Percentiles rank a stretch among this genome's conserved stretches.
phyloP scores from a whole-genome alignment of 2,888 invertebrate genomes.

The Spatulosminthurus flaviceps region DNA sequence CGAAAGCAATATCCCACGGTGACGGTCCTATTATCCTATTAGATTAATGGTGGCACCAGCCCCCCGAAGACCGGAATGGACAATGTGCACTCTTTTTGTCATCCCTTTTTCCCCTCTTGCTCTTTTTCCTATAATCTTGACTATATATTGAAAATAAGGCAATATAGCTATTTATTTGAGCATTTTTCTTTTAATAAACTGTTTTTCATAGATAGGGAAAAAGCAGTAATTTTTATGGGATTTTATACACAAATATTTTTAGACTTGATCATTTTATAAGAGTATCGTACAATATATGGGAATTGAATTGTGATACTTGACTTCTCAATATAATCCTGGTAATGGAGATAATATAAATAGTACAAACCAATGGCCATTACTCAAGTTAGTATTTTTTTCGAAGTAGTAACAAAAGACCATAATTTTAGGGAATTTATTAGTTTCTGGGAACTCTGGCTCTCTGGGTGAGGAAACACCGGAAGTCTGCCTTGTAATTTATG shows the following conservation, averaged over 20 bases:
- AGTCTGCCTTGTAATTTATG: too few species aligned
- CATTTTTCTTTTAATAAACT: constrained; percentile 16
- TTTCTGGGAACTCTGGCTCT: too few species aligned
- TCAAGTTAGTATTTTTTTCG: too few species aligned
- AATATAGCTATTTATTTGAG: constrained; percentile 22
- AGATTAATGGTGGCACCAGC: constrained; percentile 63
- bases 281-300: too few species aligned
- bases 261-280: not conserved
- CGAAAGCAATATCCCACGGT: constrained; percentile 58
- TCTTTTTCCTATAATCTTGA: constrained; percentile 34
- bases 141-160: constrained; percentile 13
- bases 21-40: constrained; percentile 58
- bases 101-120: constrained; percentile 40
- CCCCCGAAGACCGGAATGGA: constrained; percentile 59
- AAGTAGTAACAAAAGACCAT: too few species aligned
- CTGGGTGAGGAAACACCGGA: too few species aligned
- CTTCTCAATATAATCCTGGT: too few species aligned
- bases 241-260: not conserved
- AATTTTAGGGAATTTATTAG: too few species aligned
- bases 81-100: constrained; percentile 50
- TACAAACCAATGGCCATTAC: too few species aligned
- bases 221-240: not conserved
- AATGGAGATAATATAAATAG: too few species aligned
- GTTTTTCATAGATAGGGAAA: not conserved
- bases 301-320: too few species aligned